A percentile compares a stretch with the other conserved stretches of the same genome.
phyloP scores from a whole-genome alignment of 2,888 invertebrate genomes.

The Tiliacea citrago region DNA sequence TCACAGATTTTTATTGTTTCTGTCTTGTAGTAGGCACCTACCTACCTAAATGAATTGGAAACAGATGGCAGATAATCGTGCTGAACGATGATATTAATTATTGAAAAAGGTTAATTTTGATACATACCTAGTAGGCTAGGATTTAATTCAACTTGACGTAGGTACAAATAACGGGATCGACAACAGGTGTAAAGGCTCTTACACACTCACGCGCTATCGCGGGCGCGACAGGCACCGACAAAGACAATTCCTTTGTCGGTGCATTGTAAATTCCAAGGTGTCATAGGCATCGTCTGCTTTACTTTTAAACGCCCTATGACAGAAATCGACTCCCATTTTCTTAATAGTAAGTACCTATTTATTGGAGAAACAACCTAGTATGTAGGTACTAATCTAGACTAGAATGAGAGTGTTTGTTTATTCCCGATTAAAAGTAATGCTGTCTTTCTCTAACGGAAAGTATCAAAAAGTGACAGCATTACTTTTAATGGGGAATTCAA shows the following conservation, averaged over 20 bases:
- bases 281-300: background rate
- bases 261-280: background rate
- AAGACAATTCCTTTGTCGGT: no score
- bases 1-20: background rate
- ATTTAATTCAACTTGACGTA: background rate
- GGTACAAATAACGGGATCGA: background rate
- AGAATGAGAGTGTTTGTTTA: no score
- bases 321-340: background rate
- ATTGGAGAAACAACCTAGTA: background rate
- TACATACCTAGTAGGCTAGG: background rate
- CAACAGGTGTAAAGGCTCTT: conserved; percentile 26
- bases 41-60: background rate
- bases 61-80: conserved; percentile 28
- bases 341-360: background rate
- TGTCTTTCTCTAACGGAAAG: no score
- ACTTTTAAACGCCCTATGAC: background rate
- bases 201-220: no score
- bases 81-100: background rate
- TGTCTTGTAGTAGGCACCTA: background rate
- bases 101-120: background rate
- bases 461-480: no score
- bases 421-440: no score
- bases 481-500: no score
- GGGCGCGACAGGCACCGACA: no score
- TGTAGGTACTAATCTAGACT: background rate